These are phyloP conservation scores for Drosophila prosaltans DNA, from an alignment of 1,140 invertebrate genomes.

Conservation along the genomic window DNA sequence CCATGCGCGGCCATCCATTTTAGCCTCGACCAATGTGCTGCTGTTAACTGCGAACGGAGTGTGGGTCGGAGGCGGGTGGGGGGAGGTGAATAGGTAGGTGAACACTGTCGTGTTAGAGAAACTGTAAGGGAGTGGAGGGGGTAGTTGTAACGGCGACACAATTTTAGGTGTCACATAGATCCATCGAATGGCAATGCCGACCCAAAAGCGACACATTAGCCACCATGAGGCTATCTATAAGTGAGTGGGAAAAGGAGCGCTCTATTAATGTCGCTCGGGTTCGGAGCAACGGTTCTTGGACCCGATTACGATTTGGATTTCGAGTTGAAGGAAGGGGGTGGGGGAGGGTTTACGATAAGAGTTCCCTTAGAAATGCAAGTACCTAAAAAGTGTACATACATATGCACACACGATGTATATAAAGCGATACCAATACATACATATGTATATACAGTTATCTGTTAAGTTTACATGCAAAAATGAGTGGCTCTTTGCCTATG, in stretches of 20 bases:
- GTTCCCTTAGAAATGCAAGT: constrained; percentile 1
- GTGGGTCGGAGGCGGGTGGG: not conserved
- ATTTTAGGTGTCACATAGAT: constrained; percentile 65
- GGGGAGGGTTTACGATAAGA: not conserved
- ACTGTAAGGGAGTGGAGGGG: not conserved
- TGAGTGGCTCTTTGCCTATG: constrained; percentile 9
- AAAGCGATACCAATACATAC: not conserved
- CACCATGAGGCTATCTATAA: constrained; percentile 21
- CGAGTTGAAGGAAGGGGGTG: not conserved
- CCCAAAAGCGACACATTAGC: constrained; percentile 55
- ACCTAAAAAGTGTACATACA: constrained; percentile 2
- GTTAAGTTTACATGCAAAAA: constrained; percentile 14
- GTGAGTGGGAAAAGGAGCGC: constrained; percentile 54
- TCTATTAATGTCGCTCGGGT: constrained; percentile 24
- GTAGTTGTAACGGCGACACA: constrained; percentile 53
- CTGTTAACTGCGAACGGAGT: constrained; percentile 24
- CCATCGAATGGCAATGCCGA: constrained; percentile 19
- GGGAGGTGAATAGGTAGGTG: constrained; percentile 45
- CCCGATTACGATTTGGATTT: not conserved
- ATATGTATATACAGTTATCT: constrained; percentile 5
- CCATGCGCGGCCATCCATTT: constrained; percentile 69
- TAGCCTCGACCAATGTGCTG: constrained; percentile 69
- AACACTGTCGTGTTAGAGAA: constrained; percentile 12
- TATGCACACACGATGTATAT: not conserved
- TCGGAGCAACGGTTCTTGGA: constrained; percentile 3